These are phyloP conservation scores for Bucco capensis DNA, from an alignment of 2,113 vertebrate genomes.

Conservation along the genomic window DNA sequence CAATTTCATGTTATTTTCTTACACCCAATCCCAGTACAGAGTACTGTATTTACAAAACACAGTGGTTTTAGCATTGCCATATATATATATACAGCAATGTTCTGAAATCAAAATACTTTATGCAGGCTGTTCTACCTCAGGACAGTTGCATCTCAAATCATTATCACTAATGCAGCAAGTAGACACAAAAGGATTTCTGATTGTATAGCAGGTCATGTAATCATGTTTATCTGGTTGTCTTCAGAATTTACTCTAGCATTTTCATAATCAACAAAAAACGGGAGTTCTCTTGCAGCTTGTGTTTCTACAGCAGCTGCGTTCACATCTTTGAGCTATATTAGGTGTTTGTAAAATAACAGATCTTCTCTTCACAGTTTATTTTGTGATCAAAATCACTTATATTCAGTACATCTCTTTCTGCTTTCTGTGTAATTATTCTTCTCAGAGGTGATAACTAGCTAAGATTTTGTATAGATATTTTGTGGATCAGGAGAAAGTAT, in stretches of 20 bases:
- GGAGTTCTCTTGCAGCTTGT: not conserved
- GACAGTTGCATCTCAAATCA: not conserved
- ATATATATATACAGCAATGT: rapidly evolving
- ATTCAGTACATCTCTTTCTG: not conserved
- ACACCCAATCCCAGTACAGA: not conserved
- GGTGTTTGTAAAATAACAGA: not conserved
- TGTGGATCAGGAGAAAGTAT: not conserved
- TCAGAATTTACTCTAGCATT: not conserved
- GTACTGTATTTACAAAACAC: not conserved
- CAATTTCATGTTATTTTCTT: not conserved
- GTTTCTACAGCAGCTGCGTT: not conserved
- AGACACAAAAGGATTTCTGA: not conserved
- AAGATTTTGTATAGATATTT: not conserved
- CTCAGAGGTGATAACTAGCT: not conserved
- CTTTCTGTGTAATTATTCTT: not conserved
- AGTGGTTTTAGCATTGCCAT: not conserved
- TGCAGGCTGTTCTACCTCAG: not conserved
- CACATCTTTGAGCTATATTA: not conserved
- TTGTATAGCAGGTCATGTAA: not conserved
- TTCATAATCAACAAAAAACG: not conserved
- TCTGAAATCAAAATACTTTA: not conserved
- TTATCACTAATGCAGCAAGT: not conserved
- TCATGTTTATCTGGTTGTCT: not conserved
- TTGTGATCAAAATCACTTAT: not conserved
- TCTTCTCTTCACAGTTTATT: not conserved